Conservation (phyloP, 2,113 vertebrate species). For the Nibea albiflora region DNA sequence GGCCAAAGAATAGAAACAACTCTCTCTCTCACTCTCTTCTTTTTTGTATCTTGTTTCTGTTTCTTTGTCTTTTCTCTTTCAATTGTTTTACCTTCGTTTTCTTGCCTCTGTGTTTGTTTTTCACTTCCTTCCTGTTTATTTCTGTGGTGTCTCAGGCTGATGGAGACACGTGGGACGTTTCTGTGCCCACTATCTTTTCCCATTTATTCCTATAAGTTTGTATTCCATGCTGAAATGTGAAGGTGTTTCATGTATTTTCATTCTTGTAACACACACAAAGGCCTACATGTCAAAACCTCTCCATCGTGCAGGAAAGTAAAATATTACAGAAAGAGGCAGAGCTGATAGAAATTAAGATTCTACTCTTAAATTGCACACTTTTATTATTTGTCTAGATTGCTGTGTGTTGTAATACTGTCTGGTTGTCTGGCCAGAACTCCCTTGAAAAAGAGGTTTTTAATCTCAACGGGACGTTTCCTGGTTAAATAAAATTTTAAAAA, state of each 20-base stretch:
- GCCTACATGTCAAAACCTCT: conserved; percentile 3
- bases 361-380: too few relatives aligned
- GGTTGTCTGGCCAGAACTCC: too few relatives aligned
- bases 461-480: too few relatives aligned
- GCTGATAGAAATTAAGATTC: background rate
- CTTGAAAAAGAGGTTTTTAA: too few relatives aligned
- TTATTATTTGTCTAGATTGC: too few relatives aligned
- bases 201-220: background rate
- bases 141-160: background rate
- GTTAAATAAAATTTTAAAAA: too few relatives aligned
- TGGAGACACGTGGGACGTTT: background rate
- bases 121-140: conserved; percentile 4
- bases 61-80: background rate
- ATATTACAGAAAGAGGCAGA: background rate
- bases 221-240: conserved; percentile 3
- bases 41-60: background rate
- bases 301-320: background rate
- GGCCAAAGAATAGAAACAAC: conserved; percentile 40
- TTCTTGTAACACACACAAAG: conserved; percentile 9
- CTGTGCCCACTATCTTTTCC: background rate
- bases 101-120: background rate
- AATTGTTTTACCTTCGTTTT: background rate
- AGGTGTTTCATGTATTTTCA: background rate
- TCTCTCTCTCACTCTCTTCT: background rate
- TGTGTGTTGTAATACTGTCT: too few relatives aligned